Base-by-base conservation (phyloP, 2,888 invertebrate genomes). In the Chesias legatella region DNA sequence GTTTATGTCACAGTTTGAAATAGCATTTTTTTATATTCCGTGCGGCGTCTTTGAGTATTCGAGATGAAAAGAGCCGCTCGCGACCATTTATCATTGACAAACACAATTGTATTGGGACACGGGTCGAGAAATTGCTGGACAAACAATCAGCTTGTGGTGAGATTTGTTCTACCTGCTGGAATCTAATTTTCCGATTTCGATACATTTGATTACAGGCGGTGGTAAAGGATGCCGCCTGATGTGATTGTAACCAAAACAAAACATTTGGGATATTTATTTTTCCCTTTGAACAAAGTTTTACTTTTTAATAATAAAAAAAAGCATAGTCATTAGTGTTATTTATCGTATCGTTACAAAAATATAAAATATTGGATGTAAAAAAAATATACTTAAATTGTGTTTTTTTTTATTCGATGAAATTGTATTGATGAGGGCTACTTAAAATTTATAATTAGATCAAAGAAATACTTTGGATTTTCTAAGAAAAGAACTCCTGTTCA, bases 51-150 rank as follows among this genome's bases (percentile, higher is more conserved):
- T 86, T 86, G 85, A 80, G 67, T 62, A 61, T 51, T 60, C 48
- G 75, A 84, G 88, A 88, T 88, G 85, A 88, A 86, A 86, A 80
- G 82, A 70, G 55, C 86, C 85, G 86, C 80, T 63, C 74, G 73
- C 73, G 69, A 75, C 83, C 85, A 88, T 88, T 88, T 86, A 88
- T 88, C 88, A 88, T 86, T 84, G 85, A 84, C 86, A 88, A 84
- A 85, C 74, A 84, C 86, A 86, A 84, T 86, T 78, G 86, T 86
- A 83, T 84, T 76, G 78, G 77, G 78, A 80, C 79, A 77, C 67
- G 73, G 74, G 71, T 75, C 72, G 70, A 79, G 75, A 76, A 81
- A 83, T 83, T 77, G 79, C 76, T 80, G 76, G 79, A 81, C 80
- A 86, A 86, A 86, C 85, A 86, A 78, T 79, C 75, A 66, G 63